Base-by-base conservation (phyloP, 2,113 vertebrate species). In the Rhabdomys dilectus region DNA sequence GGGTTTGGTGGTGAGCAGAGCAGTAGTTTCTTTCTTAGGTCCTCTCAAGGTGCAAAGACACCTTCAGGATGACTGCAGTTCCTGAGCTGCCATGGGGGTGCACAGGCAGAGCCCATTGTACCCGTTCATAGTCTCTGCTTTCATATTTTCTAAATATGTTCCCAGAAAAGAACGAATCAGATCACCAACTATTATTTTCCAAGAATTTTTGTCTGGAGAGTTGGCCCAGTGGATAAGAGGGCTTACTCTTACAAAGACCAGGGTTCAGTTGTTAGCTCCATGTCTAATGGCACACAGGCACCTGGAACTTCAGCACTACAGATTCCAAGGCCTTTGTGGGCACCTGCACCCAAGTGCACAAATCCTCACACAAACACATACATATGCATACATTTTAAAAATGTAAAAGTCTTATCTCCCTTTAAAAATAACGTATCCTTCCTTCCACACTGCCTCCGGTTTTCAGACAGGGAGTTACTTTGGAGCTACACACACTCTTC, bases 61-160 rank as follows among this genome's bases (percentile, higher is more conserved):
- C 88, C 77, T 77, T 94, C 66, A 91, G 66, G 84, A 70, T 68
- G 42, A 13, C 70, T 87, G 91, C 17, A 16, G 26, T 29, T 93
- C 60, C 48, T 93, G 53, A 94, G 36, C 17, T 89, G 34, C 36
- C 70, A 58, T 24, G 3, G 3, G 17, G 24, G 15, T 10, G 4
- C 5, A 16, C 91, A 24, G 21, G 4, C n/a, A 56, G 4, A 53
- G 77, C 31, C 11, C 84, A 45, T 12, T 16, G 22, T 68, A 82
- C 24, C 62, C 58, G 39, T 91, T 85, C 58, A 2, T 26, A 91
- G 66, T 60, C n/a, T 94, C 64, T 70, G 29, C 62, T 91, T n/a
- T 96, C 29, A 19, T 92, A 60, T 88, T 97, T 85, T 95, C 42
- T 53, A 70, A 72, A 11, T 91, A 31, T 12, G 51, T 76, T 75